These are phyloP conservation scores for cattle (Bos taurus) DNA, from an alignment of 2,113 vertebrate species.

Conservation along the genomic window ARS-UCD2.0 NC_037345.1:54438001-54438500, in stretches of 20 bases:
- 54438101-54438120: not conserved
- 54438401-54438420: not conserved
- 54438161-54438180: not conserved
- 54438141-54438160: not conserved
- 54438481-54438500: not conserved
- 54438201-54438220: not conserved
- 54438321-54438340: not conserved
- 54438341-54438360: not conserved
- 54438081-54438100: not conserved
- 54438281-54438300: not conserved
- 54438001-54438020: not conserved
- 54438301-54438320: not conserved
- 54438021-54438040: not conserved
- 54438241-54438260: not conserved
- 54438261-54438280: accelerated
- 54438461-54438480: not conserved
- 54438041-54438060: not conserved
- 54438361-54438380: not conserved
- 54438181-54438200: not conserved
- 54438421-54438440: not conserved
- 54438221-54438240: not conserved
- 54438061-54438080: not conserved
- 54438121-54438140: not conserved
- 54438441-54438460: not conserved
- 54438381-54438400: not conserved